Evolutionary conservation across 1,140 invertebrate species (phyloP), one percentile per base, ranked within the genome.

Genomic region (Euschistus heros): DNA sequence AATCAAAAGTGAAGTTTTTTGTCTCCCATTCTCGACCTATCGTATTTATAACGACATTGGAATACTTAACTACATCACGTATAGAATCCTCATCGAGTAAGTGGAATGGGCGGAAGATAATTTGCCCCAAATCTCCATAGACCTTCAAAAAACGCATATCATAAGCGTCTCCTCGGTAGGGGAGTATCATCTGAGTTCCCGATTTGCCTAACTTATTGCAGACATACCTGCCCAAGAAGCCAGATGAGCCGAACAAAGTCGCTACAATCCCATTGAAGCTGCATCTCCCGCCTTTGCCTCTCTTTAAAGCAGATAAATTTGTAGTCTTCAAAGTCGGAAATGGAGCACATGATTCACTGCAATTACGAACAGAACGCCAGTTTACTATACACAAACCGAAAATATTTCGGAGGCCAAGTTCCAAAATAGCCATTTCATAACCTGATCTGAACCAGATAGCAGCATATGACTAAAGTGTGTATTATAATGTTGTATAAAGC

Each of bases 11-110:
- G 68, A 88, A 97, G 74, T 94, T 94, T 78, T 82, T 88, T 0
- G 96, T 99, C 76, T 96, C 91, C 79, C 85, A 93, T 68, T 96
- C 87, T 60, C 87, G 80, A 24, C 96, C 95, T 71, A 99, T 84
- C 44, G 97, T 78, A 77, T 99, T 99, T 68, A 99, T 86, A 1
- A 99, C 97, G 66, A 98, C 89, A 80, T 98, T 97, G 0, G 96
- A 98, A 78, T 99, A 91, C 72, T 91, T 89, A 7, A 98, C 82
- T 13, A 86, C 87, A 75, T 88, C 91, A 4, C 84, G 77, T 69
- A 99, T 88, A 0, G 87, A 86, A 17, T 89, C 86, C 71, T 96
- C 91, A 80, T 99, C 92, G 50, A 81, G 79, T 22, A 98, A 71
- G 73, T 94, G 71, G 74, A 85, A 97, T 4, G 87, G 92, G 72